Evolutionary conservation across 1,140 invertebrate species (phyloP).

Genomic region (Campoletis sonorensis): DNA sequence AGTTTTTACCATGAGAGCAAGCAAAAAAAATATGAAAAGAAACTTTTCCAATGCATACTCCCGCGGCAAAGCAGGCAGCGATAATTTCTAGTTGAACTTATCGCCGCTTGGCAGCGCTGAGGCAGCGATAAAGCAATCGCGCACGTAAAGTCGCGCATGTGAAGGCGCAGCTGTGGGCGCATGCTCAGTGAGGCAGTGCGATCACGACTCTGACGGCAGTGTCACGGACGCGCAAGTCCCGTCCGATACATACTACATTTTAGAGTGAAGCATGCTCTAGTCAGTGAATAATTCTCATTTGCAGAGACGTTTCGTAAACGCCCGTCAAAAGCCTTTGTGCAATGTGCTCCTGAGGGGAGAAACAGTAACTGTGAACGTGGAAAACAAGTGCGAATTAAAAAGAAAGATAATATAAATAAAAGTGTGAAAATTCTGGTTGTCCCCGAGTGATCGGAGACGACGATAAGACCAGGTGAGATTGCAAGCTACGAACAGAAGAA

Average conservation of each 20-base stretch:
- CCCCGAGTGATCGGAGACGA: neutral
- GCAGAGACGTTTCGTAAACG: constrained; percentile 19
- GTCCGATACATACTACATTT: constrained; percentile 43
- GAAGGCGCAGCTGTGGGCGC: constrained; percentile 15
- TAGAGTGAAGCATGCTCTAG: constrained; percentile 32
- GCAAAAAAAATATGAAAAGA: neutral
- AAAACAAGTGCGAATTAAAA: neutral
- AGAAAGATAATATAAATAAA: neutral
- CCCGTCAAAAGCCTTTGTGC: constrained; percentile 21
- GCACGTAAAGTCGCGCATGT: constrained; percentile 17
- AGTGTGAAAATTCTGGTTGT: neutral
- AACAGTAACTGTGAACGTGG: neutral
- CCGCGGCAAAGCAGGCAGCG: neutral
- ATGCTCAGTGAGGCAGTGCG: neutral
- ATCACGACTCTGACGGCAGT: constrained; percentile 42
- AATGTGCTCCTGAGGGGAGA: neutral
- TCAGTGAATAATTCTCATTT: constrained; percentile 41
- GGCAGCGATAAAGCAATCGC: neutral
- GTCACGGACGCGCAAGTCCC: constrained; percentile 58
- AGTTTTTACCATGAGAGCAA: no score
- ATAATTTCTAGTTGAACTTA: neutral
- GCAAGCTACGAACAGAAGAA: neutral
- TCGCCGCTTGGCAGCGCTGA: neutral
- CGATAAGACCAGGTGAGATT: constrained; percentile 1
- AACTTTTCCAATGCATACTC: neutral